Evolutionary conservation across 2,888 invertebrate species (phyloP), one percentile per base, ranked within the genome.

Genomic region (Tholera decimalis): DNA sequence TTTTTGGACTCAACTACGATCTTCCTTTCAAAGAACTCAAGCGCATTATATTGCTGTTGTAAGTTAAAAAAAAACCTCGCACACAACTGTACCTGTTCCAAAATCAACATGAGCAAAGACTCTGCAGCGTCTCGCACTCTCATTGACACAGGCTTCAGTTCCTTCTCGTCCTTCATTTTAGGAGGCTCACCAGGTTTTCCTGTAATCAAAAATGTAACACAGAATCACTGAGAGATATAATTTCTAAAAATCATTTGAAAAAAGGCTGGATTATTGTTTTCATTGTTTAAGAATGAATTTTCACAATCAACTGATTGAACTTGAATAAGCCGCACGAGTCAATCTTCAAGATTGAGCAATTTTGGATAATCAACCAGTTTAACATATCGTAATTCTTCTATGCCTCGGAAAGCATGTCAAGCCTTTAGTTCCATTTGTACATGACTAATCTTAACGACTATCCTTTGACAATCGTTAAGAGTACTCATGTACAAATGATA

Each of bases 91-190:
- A 97, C 98, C 96, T 99, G 98, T 91, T 99, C 99, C 67, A 99
- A 96, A 79, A 99, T 98, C 67, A 98, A 97, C 79, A 98, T 98
- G 7, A 99, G 96, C 41, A 99, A 95, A 74, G 98, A 98, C 92
- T 99, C 99, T 0, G 99, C 99, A 0, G 99, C 99, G 93, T 99
- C 99, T 66, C 99, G 97, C 0, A 99, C 99, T 79, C 99, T 96
- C 98, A 99, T 98, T 0, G 99, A 99, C 0, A 99, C 99, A 0
- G 99, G 99, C 88, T 99, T 99, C 68, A 99, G 90, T 91, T 99
- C 98, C 88, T 99, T 99, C 80, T 99, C 98, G 80, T 99, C 98
- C 89, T 99, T 99, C 97, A 98, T 98, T 91, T 98, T 98, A 0
- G 98, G 97, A 13, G 97, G 97, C 86, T 99, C 99, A 8, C 98